phyloP scores from a whole-genome alignment of 1,140 invertebrate genomes.

The Drosophila parabipectinata region DNA sequence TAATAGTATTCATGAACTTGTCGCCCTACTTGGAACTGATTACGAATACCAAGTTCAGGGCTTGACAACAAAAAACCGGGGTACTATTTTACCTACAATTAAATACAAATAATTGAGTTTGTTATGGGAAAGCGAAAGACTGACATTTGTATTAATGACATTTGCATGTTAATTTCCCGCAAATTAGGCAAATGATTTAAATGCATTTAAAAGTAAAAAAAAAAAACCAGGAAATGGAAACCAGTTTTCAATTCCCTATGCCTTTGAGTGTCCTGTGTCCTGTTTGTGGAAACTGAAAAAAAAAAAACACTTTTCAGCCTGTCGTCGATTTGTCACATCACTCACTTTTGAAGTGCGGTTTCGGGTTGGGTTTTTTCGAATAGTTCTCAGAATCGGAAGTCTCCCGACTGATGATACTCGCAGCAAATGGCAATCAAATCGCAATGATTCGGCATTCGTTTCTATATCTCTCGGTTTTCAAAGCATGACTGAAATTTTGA shows the following conservation, averaged over 20 bases:
- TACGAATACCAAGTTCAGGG: not conserved
- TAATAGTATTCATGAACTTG: not conserved
- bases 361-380: constrained; percentile 28
- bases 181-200: constrained; percentile 74
- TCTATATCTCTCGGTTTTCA: constrained; percentile 10
- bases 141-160: constrained; percentile 63
- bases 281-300: not conserved
- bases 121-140: constrained; percentile 22
- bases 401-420: constrained; percentile 70
- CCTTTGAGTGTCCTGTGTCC: not conserved
- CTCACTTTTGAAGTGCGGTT: constrained; percentile 55
- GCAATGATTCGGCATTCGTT: constrained; percentile 42
- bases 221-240: constrained; percentile 34
- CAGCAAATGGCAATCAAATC: constrained; percentile 62
- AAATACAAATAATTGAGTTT: constrained; percentile 6
- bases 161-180: constrained; percentile 67
- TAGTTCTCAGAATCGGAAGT: constrained; percentile 1
- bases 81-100: not conserved
- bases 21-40: not conserved
- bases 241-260: constrained; percentile 62
- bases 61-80: constrained; percentile 2
- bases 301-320: constrained; percentile 55
- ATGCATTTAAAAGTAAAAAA: constrained; percentile 59
- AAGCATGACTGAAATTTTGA: constrained; percentile 54
- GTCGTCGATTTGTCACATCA: constrained; percentile 74